These are phyloP conservation scores for Plectrocnemia conspersa DNA, from an alignment of 1,140 invertebrate genomes.

Conservation along the genomic window DNA sequence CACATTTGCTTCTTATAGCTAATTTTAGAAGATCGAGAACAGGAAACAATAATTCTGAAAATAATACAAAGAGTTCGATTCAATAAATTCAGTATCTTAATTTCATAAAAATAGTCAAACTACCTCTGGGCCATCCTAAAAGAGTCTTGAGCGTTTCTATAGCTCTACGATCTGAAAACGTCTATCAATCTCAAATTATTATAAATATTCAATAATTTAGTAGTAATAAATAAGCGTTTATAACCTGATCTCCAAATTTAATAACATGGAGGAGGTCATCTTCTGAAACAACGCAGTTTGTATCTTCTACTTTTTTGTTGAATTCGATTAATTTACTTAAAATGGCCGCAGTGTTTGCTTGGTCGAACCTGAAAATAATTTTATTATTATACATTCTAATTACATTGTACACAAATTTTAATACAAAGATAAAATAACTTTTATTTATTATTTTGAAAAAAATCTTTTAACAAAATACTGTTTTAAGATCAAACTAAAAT, in stretches of 20 bases:
- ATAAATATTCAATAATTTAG: too few species aligned
- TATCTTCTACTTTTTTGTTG: constrained; percentile 57
- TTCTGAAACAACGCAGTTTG: constrained; percentile 45
- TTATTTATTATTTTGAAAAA: too few species aligned
- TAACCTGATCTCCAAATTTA: constrained; percentile 53
- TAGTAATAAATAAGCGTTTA: constrained; percentile 26
- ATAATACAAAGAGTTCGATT: too few species aligned
- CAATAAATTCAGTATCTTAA: too few species aligned
- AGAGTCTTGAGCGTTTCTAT: too few species aligned
- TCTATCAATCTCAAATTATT: too few species aligned
- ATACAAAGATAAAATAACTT: too few species aligned
- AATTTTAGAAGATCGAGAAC: constrained; percentile 79
- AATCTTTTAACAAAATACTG: too few species aligned
- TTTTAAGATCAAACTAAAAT: too few species aligned
- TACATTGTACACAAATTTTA: background rate
- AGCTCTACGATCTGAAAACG: too few species aligned
- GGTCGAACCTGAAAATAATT: constrained; percentile 58
- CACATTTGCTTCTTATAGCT: constrained; percentile 61
- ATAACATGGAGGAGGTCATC: constrained; percentile 57
- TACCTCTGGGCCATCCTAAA: constrained; percentile 73
- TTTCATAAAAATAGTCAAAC: constrained; percentile 16
- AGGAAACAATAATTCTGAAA: constrained; percentile 76
- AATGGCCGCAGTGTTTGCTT: constrained; percentile 59
- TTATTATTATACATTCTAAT: constrained; percentile 13
- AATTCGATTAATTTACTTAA: constrained; percentile 68